Base-by-base conservation (phyloP, 1,140 invertebrate genomes). In the Macrobrachium nipponense region DNA sequence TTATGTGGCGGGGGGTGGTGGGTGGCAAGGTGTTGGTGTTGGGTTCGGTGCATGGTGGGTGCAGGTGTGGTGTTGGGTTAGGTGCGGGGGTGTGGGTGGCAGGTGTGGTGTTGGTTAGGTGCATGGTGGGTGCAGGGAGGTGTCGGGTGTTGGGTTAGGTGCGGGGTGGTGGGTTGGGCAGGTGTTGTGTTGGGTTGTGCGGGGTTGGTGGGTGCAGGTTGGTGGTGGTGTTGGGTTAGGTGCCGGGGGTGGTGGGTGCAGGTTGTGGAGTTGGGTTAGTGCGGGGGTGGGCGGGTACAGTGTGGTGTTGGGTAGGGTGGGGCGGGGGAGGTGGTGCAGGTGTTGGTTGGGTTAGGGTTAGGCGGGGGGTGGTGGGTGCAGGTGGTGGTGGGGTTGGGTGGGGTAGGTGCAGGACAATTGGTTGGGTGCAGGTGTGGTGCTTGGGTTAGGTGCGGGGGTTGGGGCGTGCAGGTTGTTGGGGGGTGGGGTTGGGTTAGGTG, bases 51-150 rank as follows among this genome's bases (percentile, higher is more conserved):
- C n/a, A n/a, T n/a, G n/a, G n/a, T n/a, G n/a, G n/a, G n/a, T n/a
- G n/a, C n/a, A n/a, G n/a, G n/a, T n/a, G n/a, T n/a, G n/a, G n/a
- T n/a, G n/a, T n/a, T n/a, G n/a, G n/a, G n/a, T n/a, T n/a, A 76
- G 66, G 66, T 70, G 66, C 36, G n/a, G n/a, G 66, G 66, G 66
- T 12, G 66, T 70, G 66, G 66, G 66, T 12, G 66, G 66, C 8
- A 70, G 66, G 66, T 10, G 66, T 10, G 66, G 66, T 12, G n/a
- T 27, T 20, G 36, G 66, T 12, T 20, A 10, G 36, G 36, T 11
- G 66, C n/a, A 27, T 20, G 66, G 66, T 70, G 10, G n/a, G 66
- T 20, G 66, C n/a, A 27, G 10, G 10, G 66, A 27, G 66, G 66
- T 11, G 10, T 11, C 10, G 66, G 36, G n/a, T 18, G 66, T 70